Conservation (phyloP, 2,797 vertebrate species). For the Sparus aurata region DNA sequence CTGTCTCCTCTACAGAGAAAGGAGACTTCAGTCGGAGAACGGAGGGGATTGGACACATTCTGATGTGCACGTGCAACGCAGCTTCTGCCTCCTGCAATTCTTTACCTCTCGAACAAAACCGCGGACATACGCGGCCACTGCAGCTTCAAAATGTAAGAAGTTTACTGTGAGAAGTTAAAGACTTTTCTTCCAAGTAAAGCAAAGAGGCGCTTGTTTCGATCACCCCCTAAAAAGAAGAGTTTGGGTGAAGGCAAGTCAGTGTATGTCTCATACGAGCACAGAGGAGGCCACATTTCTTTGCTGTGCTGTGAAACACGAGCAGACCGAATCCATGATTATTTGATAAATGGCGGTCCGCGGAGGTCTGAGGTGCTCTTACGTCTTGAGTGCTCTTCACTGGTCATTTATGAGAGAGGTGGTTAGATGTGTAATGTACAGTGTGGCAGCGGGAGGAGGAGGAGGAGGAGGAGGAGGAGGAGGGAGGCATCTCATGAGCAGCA, state of each 20-base stretch:
- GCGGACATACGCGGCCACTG: background rate
- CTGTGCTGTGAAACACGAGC: constrained; percentile 32
- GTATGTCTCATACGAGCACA: constrained; percentile 2
- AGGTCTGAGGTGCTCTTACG: constrained; percentile 23
- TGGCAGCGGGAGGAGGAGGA: background rate
- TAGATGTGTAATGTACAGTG: constrained; percentile 18
- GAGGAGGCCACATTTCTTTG: background rate
- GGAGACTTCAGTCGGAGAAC: background rate
- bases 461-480: background rate
- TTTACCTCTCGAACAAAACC: background rate
- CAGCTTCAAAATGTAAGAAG: constrained; percentile 5
- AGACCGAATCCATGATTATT: constrained; percentile 47
- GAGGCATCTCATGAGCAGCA: background rate
- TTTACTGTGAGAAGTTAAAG: background rate
- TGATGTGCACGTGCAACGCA: constrained; percentile 19
- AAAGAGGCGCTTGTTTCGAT: background rate
- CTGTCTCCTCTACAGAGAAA: background rate
- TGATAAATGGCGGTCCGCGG: constrained; percentile 38
- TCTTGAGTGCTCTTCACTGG: constrained; percentile 45
- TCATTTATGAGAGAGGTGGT: constrained; percentile 31
- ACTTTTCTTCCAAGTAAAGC: too few species aligned
- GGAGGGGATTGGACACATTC: constrained; percentile 25
- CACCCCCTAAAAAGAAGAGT: background rate
- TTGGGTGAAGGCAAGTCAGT: background rate
- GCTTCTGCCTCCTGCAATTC: constrained; percentile 30